Evolutionary conservation across 2,888 invertebrate genomes (phyloP).

Genomic region (Sicus ferrugineus): DNA sequence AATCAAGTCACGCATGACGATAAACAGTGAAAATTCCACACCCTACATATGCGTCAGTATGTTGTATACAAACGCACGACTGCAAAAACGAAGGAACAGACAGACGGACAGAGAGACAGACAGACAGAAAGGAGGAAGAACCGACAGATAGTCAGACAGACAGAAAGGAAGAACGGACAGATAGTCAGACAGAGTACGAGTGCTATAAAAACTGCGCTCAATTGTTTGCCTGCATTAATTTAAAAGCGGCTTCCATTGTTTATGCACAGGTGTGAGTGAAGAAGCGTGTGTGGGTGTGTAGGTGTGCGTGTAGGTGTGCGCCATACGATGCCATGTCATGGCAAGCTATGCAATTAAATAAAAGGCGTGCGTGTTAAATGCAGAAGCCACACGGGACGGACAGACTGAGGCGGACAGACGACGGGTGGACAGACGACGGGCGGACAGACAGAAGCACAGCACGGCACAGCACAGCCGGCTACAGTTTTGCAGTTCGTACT

Average conservation of each 20-base stretch:
- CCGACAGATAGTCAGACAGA: background rate
- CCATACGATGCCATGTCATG: no score
- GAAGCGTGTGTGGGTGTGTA: background rate
- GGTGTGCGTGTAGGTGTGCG: background rate
- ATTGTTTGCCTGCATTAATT: constrained; percentile 18
- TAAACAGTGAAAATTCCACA: no score
- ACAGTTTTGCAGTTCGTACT: constrained; percentile 4
- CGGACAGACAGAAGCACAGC: background rate
- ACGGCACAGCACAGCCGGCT: background rate
- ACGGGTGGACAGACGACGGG: background rate
- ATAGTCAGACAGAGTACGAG: background rate
- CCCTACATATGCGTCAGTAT: no score
- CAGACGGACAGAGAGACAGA: background rate
- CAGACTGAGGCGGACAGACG: background rate
- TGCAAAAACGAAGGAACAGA: no score
- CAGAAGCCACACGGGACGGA: background rate
- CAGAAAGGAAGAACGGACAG: background rate
- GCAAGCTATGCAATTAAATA: background rate
- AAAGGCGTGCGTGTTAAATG: background rate
- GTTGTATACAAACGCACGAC: no score
- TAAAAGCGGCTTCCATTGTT: constrained; percentile 16
- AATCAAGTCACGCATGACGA: no score
- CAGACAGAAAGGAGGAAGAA: background rate
- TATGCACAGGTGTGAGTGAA: background rate
- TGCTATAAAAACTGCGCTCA: constrained; percentile 13